Base-by-base conservation (phyloP, 2,888 invertebrate species). In the Nomada flava region DNA sequence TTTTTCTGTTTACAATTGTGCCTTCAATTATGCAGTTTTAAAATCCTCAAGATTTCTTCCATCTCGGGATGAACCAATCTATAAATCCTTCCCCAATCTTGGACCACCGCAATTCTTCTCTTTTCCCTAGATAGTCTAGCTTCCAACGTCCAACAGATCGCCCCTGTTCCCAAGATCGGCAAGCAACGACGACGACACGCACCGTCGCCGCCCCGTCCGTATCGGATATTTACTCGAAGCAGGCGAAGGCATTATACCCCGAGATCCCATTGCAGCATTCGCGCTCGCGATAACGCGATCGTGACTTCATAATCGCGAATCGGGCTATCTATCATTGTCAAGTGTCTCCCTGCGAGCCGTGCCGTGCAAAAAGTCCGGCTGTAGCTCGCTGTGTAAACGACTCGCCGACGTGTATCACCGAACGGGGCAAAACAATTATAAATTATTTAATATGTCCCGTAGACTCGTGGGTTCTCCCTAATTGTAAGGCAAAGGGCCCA, bases 361-460 rank as follows among this genome's bases (percentile, higher is more conserved):
- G 44, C 44, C 59, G 18, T 36, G 64, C 75, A 89, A 89, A 89
- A 89, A 84, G 82, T 63, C 47, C 36, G 68, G 71, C 87, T 82
- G 88, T 88, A 87, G 69, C 79, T 87, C 79, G 81, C 85, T 86
- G 86, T 90, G 89, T 89, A 90, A 90, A 88, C 89, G 86, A 89
- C 82, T 81, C 67, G 83, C 76, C 84, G 85, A 80, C 84, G 82
- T 83, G 88, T 86, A 88, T 86, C 87, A 81, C 79, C 78, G 82
- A 79, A 62, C 73, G 53, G 79, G 81, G 85, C 88, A 88, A 90
- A 90, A 90, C 90, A 90, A 90, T 90, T 90, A 90, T 90, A 90
- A 90, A 90, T 90, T 89, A 90, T 89, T 90, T 87, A 89, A 89
- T 89, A 89, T 88, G 83, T 88, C 85, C 83, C 72, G 83, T 59